Evolutionary conservation across 2,797 vertebrate species (phyloP).

Genomic region (Emys orbicularis): DNA sequence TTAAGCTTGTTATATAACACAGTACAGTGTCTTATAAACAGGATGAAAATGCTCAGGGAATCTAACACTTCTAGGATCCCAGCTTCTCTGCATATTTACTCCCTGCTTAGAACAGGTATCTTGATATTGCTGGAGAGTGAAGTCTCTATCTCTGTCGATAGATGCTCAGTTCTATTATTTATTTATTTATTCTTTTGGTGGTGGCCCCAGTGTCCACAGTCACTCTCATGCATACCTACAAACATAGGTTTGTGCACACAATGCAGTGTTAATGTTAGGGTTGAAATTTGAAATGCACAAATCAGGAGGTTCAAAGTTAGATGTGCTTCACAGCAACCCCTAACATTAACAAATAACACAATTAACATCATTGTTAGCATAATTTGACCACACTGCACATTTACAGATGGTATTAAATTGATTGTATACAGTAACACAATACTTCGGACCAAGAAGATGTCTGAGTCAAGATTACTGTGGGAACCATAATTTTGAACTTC

Average conservation of each 20-base stretch:
- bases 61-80: neutral
- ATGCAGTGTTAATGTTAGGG: neutral
- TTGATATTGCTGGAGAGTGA: accelerated
- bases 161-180: neutral
- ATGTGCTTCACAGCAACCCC: neutral
- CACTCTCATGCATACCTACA: neutral
- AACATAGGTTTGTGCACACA: neutral
- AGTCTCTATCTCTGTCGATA: neutral
- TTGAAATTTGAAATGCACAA: neutral
- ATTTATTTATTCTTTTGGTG: too few relatives aligned
- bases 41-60: neutral
- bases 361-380: neutral
- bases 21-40: neutral
- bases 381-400: neutral
- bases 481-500: accelerated
- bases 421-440: neutral
- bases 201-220: neutral
- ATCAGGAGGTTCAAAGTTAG: neutral
- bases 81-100: neutral
- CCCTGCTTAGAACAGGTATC: neutral
- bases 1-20: neutral
- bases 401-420: neutral
- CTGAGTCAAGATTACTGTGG: neutral
- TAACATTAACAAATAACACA: neutral
- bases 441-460: neutral